These are phyloP conservation scores for Dilophus febrilis DNA, from an alignment of 2,888 invertebrate species.

Conservation along the genomic window DNA sequence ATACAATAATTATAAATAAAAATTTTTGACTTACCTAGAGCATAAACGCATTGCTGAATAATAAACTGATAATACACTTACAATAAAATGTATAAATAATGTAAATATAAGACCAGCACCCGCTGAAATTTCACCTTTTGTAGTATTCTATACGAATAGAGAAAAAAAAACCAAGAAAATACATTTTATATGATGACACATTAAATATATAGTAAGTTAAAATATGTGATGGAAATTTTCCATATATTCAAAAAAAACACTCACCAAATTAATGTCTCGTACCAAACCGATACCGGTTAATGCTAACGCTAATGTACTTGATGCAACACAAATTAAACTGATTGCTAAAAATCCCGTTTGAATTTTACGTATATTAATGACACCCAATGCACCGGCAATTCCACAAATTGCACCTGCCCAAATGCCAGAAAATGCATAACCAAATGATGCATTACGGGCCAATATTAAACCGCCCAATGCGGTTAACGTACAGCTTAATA, in stretches of 20 bases:
- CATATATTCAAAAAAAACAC: constrained; percentile 14
- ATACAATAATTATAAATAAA: too few relatives aligned
- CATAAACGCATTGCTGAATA: constrained; percentile 26
- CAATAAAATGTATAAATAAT: constrained; percentile 24
- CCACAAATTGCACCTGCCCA: constrained; percentile 22
- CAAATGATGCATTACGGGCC: constrained; percentile 24
- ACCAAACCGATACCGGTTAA: constrained; percentile 27
- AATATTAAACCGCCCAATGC: constrained; percentile 26
- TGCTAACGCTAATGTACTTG: constrained; percentile 27
- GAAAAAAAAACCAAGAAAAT: constrained; percentile 6
- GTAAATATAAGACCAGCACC: constrained; percentile 25
- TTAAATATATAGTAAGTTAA: not conserved
- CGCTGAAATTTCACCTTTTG: constrained; percentile 24
- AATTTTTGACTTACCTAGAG: constrained; percentile 22
- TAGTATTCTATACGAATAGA: constrained; percentile 16
- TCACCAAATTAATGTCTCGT: constrained; percentile 25
- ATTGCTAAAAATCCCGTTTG: constrained; percentile 28
- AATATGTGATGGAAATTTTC: not conserved
- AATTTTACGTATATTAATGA: constrained; percentile 27
- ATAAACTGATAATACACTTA: constrained; percentile 28
- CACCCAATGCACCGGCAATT: constrained; percentile 23
- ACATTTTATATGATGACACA: not conserved
- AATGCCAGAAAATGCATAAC: constrained; percentile 26
- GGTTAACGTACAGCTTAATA: constrained; percentile 24
- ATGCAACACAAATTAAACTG: constrained; percentile 28